Conservation (phyloP, 2,888 invertebrate species). For the Incurvaria masculella region DNA sequence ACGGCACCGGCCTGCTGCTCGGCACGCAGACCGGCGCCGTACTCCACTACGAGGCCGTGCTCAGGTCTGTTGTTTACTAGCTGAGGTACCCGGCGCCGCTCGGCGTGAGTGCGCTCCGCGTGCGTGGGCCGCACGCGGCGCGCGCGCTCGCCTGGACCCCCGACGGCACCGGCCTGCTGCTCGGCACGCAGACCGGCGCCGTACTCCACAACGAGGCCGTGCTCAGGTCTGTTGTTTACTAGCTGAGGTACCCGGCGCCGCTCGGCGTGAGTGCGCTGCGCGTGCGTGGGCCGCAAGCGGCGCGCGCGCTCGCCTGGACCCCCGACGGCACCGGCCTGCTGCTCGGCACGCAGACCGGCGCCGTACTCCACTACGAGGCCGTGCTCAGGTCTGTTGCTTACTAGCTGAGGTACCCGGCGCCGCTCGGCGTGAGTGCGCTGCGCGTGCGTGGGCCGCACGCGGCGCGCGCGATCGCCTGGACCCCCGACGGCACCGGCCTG, state of each 20-base stretch:
- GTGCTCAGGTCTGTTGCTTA: constrained; percentile 44
- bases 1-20: too few relatives aligned
- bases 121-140: constrained; percentile 83
- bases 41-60: too few relatives aligned
- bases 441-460: constrained; percentile 86
- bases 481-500: constrained; percentile 75
- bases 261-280: constrained; percentile 81
- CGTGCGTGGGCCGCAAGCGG: constrained; percentile 84
- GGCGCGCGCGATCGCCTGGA: constrained; percentile 86
- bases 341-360: constrained; percentile 56
- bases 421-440: constrained; percentile 79
- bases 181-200: constrained; percentile 58
- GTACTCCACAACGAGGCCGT: constrained; percentile 48
- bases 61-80: too few relatives aligned
- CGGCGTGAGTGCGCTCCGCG: constrained; percentile 78
- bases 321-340: constrained; percentile 73
- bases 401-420: constrained; percentile 63
- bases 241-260: constrained; percentile 63
- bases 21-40: too few relatives aligned
- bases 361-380: constrained; percentile 47
- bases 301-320: constrained; percentile 88
- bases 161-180: constrained; percentile 69
- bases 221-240: too few relatives aligned
- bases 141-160: constrained; percentile 89
- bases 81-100: constrained; percentile 65